Evolutionary conservation across 2,888 invertebrate species (phyloP).

Genomic region (Bhutanitis thaidina): DNA sequence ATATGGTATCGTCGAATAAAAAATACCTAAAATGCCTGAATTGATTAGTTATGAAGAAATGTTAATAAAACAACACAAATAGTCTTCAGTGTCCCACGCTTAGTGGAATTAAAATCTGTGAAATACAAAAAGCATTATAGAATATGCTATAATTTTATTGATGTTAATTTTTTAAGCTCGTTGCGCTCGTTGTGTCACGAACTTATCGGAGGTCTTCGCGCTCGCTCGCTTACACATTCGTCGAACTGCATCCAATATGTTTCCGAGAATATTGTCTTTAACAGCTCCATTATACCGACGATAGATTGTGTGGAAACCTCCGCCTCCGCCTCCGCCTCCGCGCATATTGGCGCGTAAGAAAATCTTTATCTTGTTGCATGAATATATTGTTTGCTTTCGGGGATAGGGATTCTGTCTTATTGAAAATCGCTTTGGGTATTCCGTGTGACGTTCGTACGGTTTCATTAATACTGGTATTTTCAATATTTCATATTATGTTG

Average conservation of each 20-base stretch:
- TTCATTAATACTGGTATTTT: conserved; percentile 6
- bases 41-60: no score
- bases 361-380: conserved; percentile 43
- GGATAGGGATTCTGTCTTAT: conserved; percentile 16
- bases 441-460: conserved; percentile 1
- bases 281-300: conserved; percentile 74
- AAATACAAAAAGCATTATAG: no score
- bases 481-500: no score
- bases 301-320: conserved; percentile 41
- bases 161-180: no score
- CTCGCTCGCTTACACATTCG: conserved; percentile 76
- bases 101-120: no score
- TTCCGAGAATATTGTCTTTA: conserved; percentile 77
- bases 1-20: no score
- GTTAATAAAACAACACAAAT: no score
- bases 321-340: conserved; percentile 20
- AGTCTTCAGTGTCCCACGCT: no score
- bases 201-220: conserved; percentile 35
- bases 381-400: conserved; percentile 54
- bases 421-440: conserved; percentile 24
- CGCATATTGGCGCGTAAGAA: conserved; percentile 30
- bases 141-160: no score
- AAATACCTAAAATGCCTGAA: no score
- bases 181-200: conserved; percentile 32
- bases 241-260: conserved; percentile 78